Base-by-base conservation (phyloP, 2,888 invertebrate genomes). In the Teleiodes luculella region DNA sequence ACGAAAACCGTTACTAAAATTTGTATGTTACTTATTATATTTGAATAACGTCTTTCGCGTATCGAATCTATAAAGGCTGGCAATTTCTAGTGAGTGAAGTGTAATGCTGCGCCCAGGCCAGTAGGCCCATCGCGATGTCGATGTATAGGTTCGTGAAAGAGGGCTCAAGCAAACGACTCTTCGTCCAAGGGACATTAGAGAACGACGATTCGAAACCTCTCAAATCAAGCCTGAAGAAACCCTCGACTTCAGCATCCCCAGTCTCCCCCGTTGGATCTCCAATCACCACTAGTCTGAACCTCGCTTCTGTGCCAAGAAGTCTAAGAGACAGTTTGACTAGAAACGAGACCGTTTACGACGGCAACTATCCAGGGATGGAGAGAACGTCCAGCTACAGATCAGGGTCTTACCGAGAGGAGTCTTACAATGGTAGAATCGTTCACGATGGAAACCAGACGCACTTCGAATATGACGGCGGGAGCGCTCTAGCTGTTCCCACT, bases 141-240 rank as follows among this genome's bases (percentile, higher is more conserved):
- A 94, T 96, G 93, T 95, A 95, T 80, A 93, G 94, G 78, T 96
- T 96, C 84, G 94, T 95, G 62, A 94, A 94, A 82, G 94, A 95
- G 77, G 76, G 76, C 58, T 81, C 82, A 67, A 90, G 91, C 69
- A 92, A 92, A 74, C 92, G 95, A 58, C 91, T 96, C 59, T 95
- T 95, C 82, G 93, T 95, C 65, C 94, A 95, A 80, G 95, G 93
- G 41, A 93, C 92, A 20, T 86, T 93, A 28, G 93, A 93, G 73
- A 90, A 92, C 64, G 93, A 93, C 58, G 91, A 92, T 58, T 74
- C 83, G 53, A 90, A 88, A 66, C 90, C 90, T 39, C 70, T 83
- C 53, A 91, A 90, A 66, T 91, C 91, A 31, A 91, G 90, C 66
- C 72, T 91, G 69, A 91, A 91, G 70, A 90, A 90, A 67, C 76